phyloP scores from a whole-genome alignment of 2,888 invertebrate genomes.

The Melanostoma scalare region DNA sequence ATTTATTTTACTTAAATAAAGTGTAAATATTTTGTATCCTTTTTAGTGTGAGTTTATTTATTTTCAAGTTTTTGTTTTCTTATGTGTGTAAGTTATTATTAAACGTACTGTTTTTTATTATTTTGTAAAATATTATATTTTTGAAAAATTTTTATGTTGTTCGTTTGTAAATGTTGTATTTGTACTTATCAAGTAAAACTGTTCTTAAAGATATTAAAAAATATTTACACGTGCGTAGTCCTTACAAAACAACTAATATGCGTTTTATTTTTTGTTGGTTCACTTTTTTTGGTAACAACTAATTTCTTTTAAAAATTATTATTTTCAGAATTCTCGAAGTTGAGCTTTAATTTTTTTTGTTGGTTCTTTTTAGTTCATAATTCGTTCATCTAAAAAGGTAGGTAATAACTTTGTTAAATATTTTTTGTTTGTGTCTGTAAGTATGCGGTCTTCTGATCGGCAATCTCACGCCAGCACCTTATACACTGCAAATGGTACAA shows the following conservation, averaged over 20 bases:
- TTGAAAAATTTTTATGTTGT: conserved; percentile 29
- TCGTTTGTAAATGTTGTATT: conserved; percentile 59
- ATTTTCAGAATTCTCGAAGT: too few species aligned
- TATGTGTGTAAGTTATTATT: conserved; percentile 19
- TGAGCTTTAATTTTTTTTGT: too few species aligned
- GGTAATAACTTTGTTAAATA: too few species aligned
- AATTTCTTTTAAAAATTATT: too few species aligned
- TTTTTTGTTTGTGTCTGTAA: too few species aligned
- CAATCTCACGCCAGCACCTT: too few species aligned
- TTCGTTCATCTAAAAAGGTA: too few species aligned
- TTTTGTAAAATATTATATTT: conserved; percentile 21
- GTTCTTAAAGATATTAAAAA: conserved; percentile 59
- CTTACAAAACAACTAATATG: conserved; percentile 42
- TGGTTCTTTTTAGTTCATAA: too few species aligned
- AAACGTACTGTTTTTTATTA: conserved; percentile 15
- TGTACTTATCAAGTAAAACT: conserved; percentile 66
- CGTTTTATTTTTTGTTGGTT: conserved; percentile 57
- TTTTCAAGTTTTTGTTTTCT: conserved; percentile 18
- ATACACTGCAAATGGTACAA: too few species aligned
- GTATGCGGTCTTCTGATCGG: too few species aligned
- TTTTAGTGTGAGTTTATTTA: conserved; percentile 11
- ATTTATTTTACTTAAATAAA: conserved; percentile 14
- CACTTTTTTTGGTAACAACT: too few species aligned
- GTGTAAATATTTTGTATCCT: conserved; percentile 7
- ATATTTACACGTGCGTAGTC: conserved; percentile 44